Conservation (phyloP, 2,797 vertebrate species). For the Perodicticus potto region DNA sequence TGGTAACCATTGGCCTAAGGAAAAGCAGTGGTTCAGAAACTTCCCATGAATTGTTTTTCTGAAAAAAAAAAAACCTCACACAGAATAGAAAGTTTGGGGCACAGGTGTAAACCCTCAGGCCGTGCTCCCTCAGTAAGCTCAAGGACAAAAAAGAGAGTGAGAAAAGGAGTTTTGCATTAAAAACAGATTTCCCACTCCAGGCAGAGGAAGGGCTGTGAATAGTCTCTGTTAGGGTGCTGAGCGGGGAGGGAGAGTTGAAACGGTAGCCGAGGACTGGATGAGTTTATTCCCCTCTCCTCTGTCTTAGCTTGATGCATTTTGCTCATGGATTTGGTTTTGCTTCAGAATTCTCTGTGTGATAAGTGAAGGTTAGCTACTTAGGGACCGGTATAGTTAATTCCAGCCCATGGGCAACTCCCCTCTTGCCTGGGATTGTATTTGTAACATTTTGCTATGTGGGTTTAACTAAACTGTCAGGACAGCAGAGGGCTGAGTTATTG, state of each 20-base stretch:
- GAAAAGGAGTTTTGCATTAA: slow-evolving; percentile 56
- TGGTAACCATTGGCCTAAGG: slow-evolving; percentile 75
- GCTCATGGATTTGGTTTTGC: slow-evolving; percentile 67
- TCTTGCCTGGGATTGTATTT: slow-evolving; percentile 72
- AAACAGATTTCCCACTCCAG: slow-evolving; percentile 21
- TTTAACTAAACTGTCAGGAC: slow-evolving; percentile 79
- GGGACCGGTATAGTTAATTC: slow-evolving; percentile 78
- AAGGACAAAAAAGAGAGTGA: slow-evolving; percentile 63
- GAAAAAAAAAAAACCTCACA: slow-evolving; percentile 30
- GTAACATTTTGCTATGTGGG: slow-evolving; percentile 67
- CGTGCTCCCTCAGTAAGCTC: slow-evolving; percentile 60
- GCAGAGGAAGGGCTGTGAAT: not conserved
- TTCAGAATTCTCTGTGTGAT: slow-evolving; percentile 58
- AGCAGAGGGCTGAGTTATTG: slow-evolving; percentile 68
- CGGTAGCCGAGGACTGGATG: slow-evolving; percentile 16
- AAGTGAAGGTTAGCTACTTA: slow-evolving; percentile 68
- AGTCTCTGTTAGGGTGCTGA: not conserved
- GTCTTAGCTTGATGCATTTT: slow-evolving; percentile 34
- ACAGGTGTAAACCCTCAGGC: slow-evolving; percentile 68
- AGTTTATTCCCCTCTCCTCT: slow-evolving; percentile 55
- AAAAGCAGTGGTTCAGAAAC: slow-evolving; percentile 78
- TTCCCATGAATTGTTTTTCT: slow-evolving; percentile 71
- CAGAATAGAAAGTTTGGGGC: slow-evolving; percentile 74
- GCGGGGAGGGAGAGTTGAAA: not conserved
- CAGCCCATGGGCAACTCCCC: slow-evolving; percentile 69